phyloP scores from a whole-genome alignment of 2,797 vertebrate genomes.

The Pseudomugil gertrudae region DNA sequence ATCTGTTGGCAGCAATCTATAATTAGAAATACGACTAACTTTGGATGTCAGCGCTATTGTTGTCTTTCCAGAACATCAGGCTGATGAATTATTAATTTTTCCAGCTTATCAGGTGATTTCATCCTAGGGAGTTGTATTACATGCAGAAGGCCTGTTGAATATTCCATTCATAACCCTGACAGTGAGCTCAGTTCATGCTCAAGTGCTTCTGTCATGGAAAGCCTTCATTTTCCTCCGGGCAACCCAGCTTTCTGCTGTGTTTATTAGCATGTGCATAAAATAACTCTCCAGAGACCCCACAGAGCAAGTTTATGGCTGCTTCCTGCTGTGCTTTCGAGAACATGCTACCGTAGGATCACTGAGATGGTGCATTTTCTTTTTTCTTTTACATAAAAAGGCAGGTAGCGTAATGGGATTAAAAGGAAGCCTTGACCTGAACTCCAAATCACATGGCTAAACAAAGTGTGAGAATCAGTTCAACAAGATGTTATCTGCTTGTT shows the following conservation, averaged over 20 bases:
- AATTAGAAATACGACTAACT: constrained; percentile 12
- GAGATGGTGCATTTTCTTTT: background rate
- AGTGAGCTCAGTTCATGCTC: constrained; percentile 44
- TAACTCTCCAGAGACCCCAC: background rate
- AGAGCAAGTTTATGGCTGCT: background rate
- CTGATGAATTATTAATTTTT: constrained; percentile 70
- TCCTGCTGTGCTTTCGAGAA: background rate
- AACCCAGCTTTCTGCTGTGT: constrained; percentile 18
- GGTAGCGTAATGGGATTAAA: background rate
- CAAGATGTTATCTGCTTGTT: constrained; percentile 5
- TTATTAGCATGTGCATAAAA: background rate
- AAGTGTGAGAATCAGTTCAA: background rate
- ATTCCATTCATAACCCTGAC: constrained; percentile 62
- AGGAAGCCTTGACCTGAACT: background rate
- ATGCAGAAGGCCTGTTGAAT: constrained; percentile 48
- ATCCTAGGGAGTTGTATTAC: constrained; percentile 70
- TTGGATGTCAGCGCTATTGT: constrained; percentile 42
- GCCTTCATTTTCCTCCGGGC: constrained; percentile 40
- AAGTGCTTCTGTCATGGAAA: constrained; percentile 38
- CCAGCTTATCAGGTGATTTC: constrained; percentile 73
- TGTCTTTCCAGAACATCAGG: constrained; percentile 59
- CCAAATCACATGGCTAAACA: background rate
- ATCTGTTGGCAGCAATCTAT: background rate
- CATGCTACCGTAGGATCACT: background rate
- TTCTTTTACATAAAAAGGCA: background rate